Conservation (phyloP, 2,113 vertebrate species). For the Tenrec ecaudatus region DNA sequence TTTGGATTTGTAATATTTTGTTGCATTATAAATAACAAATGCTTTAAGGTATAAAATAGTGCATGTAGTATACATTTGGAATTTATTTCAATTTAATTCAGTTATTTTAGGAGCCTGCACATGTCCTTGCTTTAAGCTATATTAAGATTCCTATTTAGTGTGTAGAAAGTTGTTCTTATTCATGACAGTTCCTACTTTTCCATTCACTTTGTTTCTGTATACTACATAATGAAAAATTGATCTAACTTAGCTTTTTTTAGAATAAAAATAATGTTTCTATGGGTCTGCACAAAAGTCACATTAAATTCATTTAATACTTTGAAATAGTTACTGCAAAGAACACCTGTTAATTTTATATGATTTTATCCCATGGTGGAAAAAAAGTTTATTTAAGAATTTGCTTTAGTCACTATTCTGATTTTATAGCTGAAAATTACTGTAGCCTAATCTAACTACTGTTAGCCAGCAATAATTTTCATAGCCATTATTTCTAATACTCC, state of each 20-base stretch:
- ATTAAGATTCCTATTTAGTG: neutral
- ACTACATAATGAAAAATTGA: neutral
- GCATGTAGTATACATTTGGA: neutral
- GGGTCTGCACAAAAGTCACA: neutral
- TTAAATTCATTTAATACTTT: neutral
- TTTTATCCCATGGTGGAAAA: neutral
- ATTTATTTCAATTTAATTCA: constrained; percentile 2
- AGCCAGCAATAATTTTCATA: neutral
- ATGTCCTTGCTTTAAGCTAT: neutral
- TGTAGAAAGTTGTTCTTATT: neutral
- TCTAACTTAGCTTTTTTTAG: neutral
- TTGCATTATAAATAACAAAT: neutral
- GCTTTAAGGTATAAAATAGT: neutral
- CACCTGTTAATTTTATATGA: neutral
- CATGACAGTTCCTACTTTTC: neutral
- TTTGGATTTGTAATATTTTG: neutral
- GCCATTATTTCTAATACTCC: constrained; percentile 31
- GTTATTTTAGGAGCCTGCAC: neutral
- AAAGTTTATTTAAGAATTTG: neutral
- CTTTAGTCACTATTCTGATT: neutral
- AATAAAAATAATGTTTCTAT: neutral
- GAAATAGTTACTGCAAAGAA: neutral
- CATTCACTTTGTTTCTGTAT: neutral
- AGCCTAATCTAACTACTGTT: neutral
- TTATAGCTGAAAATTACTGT: neutral